Conservation (phyloP, 2,113 vertebrate species). For the Archocentrus centrarchus region DNA sequence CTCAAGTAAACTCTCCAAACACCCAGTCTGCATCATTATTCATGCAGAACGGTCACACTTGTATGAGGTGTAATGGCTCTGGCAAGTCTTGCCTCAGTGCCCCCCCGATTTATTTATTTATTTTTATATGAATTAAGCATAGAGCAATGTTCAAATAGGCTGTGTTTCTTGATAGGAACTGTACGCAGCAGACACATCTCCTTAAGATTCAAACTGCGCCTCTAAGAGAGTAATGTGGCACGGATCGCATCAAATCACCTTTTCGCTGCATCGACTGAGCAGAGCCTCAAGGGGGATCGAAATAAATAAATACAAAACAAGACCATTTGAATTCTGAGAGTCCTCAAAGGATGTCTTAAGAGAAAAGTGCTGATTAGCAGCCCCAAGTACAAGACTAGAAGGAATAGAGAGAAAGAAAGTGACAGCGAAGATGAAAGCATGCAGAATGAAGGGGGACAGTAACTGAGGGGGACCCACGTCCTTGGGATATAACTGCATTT, state of each 20-base stretch:
- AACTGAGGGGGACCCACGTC: slow-evolving; percentile 33
- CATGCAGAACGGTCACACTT: slow-evolving; percentile 15
- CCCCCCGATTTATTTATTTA: not conserved
- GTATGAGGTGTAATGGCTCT: slow-evolving; percentile 14
- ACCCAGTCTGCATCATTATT: slow-evolving; percentile 46
- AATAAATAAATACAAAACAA: slow-evolving; percentile 66
- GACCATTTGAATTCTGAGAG: slow-evolving; percentile 52
- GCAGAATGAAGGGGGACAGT: not conserved
- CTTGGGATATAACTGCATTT: slow-evolving; percentile 38
- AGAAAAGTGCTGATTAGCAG: slow-evolving; percentile 58
- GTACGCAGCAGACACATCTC: slow-evolving; percentile 13
- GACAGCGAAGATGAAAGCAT: slow-evolving; percentile 50
- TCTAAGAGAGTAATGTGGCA: slow-evolving; percentile 39
- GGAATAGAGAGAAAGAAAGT: slow-evolving; percentile 23
- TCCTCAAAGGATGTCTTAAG: slow-evolving; percentile 46
- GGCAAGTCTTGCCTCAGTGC: slow-evolving; percentile 3
- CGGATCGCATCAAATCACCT: slow-evolving; percentile 55
- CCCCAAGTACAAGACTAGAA: slow-evolving; percentile 25
- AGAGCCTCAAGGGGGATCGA: slow-evolving; percentile 29
- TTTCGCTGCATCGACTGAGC: slow-evolving; percentile 36
- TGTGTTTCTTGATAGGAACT: slow-evolving; percentile 18
- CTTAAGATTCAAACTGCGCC: slow-evolving; percentile 47
- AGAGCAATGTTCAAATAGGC: slow-evolving; percentile 20
- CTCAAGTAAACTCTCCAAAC: slow-evolving; percentile 31
- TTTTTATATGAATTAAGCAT: slow-evolving; percentile 37